A percentile compares a stretch with the other conserved stretches of the same genome.
Conservation (phyloP, 2,797 vertebrate species). For the Lemur catta region DNA sequence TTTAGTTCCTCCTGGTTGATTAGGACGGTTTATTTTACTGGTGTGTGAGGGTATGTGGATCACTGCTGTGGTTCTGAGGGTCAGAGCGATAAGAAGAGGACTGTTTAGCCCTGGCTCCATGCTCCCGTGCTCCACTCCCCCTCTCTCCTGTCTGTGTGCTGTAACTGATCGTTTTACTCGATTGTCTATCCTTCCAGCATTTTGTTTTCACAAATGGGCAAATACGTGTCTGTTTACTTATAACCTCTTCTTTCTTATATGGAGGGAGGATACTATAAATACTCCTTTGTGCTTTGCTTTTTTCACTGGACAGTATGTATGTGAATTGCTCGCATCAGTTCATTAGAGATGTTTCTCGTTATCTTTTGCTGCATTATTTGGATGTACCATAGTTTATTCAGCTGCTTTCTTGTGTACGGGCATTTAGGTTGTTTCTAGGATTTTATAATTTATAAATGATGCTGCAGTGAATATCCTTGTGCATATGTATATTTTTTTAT, state of each 20-base stretch:
- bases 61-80: neutral
- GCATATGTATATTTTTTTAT: neutral
- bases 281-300: neutral
- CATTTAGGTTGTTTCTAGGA: neutral
- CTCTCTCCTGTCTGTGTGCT: neutral
- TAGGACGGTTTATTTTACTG: neutral
- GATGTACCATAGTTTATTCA: neutral
- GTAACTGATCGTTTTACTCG: neutral
- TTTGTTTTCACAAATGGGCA: neutral
- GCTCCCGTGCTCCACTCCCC: neutral
- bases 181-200: neutral
- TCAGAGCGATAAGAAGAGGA: neutral
- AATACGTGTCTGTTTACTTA: neutral
- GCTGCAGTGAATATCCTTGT: neutral
- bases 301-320: neutral
- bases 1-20: neutral
- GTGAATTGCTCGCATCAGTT: neutral
- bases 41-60: neutral
- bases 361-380: neutral
- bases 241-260: neutral
- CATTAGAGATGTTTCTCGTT: neutral
- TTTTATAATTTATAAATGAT: neutral
- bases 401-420: neutral
- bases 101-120: neutral
- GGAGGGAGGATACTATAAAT: neutral